These are phyloP conservation scores for Chelon labrosus DNA, from an alignment of 2,797 vertebrate genomes.

Conservation along the genomic window DNA sequence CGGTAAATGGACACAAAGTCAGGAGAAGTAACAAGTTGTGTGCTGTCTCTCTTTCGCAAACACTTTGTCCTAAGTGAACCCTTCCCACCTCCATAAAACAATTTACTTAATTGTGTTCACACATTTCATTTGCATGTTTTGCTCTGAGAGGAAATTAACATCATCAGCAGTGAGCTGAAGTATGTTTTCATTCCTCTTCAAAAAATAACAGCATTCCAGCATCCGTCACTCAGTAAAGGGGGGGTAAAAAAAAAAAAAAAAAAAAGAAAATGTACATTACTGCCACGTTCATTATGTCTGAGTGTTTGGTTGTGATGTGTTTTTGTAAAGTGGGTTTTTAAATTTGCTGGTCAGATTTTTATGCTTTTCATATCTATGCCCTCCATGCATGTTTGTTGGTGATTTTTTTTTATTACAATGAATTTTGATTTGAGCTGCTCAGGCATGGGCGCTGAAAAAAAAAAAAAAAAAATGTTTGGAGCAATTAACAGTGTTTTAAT, in stretches of 20 bases:
- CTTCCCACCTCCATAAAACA: slow-evolving; percentile 65
- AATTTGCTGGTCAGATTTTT: slow-evolving; percentile 57
- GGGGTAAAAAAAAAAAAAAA: neutral
- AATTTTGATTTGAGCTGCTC: slow-evolving; percentile 40
- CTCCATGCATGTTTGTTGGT: slow-evolving; percentile 34
- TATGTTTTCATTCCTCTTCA: slow-evolving; percentile 86
- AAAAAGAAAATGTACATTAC: slow-evolving; percentile 73
- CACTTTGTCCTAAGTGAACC: slow-evolving; percentile 68
- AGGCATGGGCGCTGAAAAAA: slow-evolving; percentile 20
- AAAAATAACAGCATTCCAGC: slow-evolving; percentile 75
- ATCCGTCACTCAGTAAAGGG: slow-evolving; percentile 65
- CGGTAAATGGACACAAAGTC: slow-evolving; percentile 65
- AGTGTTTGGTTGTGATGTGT: slow-evolving; percentile 82
- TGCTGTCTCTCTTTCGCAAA: slow-evolving; percentile 57
- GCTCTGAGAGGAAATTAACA: slow-evolving; percentile 83
- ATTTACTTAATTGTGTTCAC: slow-evolving; percentile 76
- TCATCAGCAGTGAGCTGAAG: slow-evolving; percentile 81
- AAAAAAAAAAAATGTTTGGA: slow-evolving; percentile 36
- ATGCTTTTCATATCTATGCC: slow-evolving; percentile 52
- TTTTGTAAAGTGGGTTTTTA: slow-evolving; percentile 77
- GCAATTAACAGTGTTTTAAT: slow-evolving; percentile 18
- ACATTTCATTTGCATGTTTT: slow-evolving; percentile 83
- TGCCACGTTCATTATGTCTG: slow-evolving; percentile 76
- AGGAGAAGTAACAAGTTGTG: slow-evolving; percentile 72
- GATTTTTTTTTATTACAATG: slow-evolving; percentile 5